Evolutionary conservation across 2,797 vertebrate species (phyloP), one percentile per base, ranked within the genome.

Genomic region (Menidia menidia): DNA sequence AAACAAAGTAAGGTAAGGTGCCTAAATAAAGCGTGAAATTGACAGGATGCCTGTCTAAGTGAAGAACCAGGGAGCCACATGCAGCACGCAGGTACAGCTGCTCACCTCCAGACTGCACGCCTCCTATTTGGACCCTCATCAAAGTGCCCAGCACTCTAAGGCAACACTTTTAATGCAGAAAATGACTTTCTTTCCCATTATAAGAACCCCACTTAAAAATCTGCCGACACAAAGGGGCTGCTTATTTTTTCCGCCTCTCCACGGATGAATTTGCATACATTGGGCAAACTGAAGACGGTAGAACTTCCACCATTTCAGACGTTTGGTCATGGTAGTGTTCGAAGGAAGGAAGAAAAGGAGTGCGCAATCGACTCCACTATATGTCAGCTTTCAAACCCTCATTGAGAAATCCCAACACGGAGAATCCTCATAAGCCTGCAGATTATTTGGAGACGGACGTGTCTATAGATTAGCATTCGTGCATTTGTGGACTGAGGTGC

Each of bases 21-120:
- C 84, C 90, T 90, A 90, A 93, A 93, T 93, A 93, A 93, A 91
- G 90, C 91, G 87, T 92, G 91, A 94, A 91, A 93, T 93, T 90
- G 91, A 88, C 85, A 75, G 87, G 78, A 84, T 72, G 78, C 67
- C 84, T 85, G 87, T 85, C 81, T 85, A 80, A 87, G 87, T 81
- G 82, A 77, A 55, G 83, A 71, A 45, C 70, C 66, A 8, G 51
- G 6, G 71, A 83, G 72, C 71, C 78, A 73, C 51, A 16, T 18
- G 63, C 75, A 50, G 78, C 59, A 76, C 70, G 52, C 78, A 85
- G 85, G 86, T 90, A 73, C 80, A 90, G 85, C 91, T 89, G 90
- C 87, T 91, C 87, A 86, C 86, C 82, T 86, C 71, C 78, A 84
- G 73, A 82, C 78, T 65, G 80, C 79, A 81, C 51, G 58, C 74